These are phyloP conservation scores for Malurus splendens DNA, from an alignment of 2,797 vertebrate genomes.

Conservation along the genomic window DNA sequence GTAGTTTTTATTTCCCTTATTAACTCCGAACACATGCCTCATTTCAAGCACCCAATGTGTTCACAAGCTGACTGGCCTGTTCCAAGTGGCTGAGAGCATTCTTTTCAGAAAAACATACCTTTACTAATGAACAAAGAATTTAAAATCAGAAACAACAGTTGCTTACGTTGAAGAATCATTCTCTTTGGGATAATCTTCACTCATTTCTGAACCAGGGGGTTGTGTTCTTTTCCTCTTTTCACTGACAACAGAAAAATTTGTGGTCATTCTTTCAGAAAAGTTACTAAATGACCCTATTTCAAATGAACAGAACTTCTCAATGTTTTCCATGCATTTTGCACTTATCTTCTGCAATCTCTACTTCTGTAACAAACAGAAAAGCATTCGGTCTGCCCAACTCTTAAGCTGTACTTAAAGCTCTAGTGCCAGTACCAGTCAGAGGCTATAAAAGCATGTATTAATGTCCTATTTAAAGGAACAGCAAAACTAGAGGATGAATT, in stretches of 20 bases:
- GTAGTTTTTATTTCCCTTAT: background rate
- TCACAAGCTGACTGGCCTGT: background rate
- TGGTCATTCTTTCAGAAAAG: background rate
- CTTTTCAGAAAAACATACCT: background rate
- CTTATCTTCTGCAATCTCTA: background rate
- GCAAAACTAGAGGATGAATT: background rate
- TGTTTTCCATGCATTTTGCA: background rate
- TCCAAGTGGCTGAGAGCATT: background rate
- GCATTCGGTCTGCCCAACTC: background rate
- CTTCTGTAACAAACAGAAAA: background rate
- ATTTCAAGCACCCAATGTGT: background rate
- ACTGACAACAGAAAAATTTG: slow-evolving; percentile 63
- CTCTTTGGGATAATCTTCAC: slow-evolving; percentile 96
- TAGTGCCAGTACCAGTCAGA: background rate
- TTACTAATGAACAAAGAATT: background rate
- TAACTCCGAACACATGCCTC: background rate
- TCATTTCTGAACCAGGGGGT: slow-evolving; percentile 82
- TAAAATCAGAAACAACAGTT: background rate
- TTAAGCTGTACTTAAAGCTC: background rate
- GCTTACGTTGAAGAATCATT: slow-evolving; percentile 96
- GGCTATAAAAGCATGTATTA: background rate
- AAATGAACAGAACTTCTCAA: background rate
- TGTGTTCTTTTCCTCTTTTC: slow-evolving; percentile 91
- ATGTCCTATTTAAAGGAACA: background rate
- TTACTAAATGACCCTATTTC: background rate